A percentile compares a stretch with the other conserved stretches of the same genome.
These are phyloP conservation scores for Helarctos malayanus DNA, from an alignment of 2,797 vertebrate species.

Conservation along the genomic window DNA sequence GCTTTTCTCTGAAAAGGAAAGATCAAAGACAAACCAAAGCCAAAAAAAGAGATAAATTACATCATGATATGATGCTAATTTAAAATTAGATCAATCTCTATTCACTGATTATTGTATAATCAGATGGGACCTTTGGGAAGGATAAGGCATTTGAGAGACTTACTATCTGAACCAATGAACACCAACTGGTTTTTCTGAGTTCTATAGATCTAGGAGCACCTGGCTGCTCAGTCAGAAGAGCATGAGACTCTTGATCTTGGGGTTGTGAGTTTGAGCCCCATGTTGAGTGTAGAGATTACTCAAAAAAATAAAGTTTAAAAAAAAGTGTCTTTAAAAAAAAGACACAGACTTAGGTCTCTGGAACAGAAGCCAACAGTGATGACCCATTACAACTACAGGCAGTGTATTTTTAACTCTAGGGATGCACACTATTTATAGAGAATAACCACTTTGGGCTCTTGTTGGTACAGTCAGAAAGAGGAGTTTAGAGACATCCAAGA, in stretches of 20 bases:
- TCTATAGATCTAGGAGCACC: neutral
- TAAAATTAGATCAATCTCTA: constrained; percentile 39
- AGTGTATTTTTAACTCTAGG: neutral
- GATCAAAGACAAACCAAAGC: neutral
- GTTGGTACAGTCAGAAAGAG: neutral
- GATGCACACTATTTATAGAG: neutral
- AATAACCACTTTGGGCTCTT: constrained; percentile 51
- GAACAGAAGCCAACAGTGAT: neutral
- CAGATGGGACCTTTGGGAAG: neutral
- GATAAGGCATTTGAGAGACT: constrained; percentile 48
- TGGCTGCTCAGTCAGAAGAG: neutral
- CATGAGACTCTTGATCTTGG: neutral
- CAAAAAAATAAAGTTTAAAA: neutral
- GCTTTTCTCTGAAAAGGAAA: neutral
- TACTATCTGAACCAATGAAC: constrained; percentile 32
- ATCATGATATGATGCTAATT: neutral
- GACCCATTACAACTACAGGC: neutral
- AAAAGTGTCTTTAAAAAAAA: neutral
- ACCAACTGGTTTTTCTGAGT: constrained; percentile 29
- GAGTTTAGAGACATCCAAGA: constrained; percentile 9
- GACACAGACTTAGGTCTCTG: neutral
- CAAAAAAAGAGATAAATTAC: constrained; percentile 52
- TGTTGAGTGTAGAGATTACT: neutral
- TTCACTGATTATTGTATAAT: constrained; percentile 27
- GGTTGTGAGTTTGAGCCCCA: neutral